These are phyloP conservation scores for Acleris laterana DNA, from an alignment of 2,888 invertebrate genomes.

Conservation along the genomic window DNA sequence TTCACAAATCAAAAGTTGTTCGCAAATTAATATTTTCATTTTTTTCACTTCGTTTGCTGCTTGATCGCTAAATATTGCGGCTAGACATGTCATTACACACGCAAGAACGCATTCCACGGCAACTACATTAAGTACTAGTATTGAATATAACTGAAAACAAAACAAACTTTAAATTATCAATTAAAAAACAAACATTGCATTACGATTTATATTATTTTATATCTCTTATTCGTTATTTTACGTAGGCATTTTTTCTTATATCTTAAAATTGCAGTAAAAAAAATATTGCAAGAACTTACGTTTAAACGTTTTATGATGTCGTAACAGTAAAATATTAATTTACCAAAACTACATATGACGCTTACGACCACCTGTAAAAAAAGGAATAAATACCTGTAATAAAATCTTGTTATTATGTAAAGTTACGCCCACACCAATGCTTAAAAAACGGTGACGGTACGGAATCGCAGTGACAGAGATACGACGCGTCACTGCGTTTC, in stretches of 20 bases:
- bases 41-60: conserved; percentile 6
- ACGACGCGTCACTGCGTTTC: too few species aligned
- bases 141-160: background rate
- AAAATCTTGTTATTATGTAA: too few species aligned
- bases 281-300: background rate
- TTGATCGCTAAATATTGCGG: background rate
- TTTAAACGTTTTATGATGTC: background rate
- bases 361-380: conserved; percentile 1
- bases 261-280: background rate
- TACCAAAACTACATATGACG: conserved; percentile 8
- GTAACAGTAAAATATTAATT: background rate
- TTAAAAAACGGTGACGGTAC: too few species aligned
- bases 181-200: too few species aligned
- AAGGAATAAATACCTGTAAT: too few species aligned
- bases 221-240: too few species aligned
- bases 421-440: too few species aligned
- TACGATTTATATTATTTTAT: too few species aligned
- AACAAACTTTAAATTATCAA: too few species aligned
- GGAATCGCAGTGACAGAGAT: too few species aligned
- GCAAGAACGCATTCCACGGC: background rate
- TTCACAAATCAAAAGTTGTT: conserved; percentile 19
- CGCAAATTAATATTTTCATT: conserved; percentile 5
- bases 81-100: background rate
- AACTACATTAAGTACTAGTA: background rate
- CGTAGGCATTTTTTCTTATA: background rate